Percentiles rank a stretch among this genome's conserved stretches.
These are phyloP conservation scores for Acanthornis magna DNA, from an alignment of 2,797 vertebrate genomes.

Conservation along the genomic window DNA sequence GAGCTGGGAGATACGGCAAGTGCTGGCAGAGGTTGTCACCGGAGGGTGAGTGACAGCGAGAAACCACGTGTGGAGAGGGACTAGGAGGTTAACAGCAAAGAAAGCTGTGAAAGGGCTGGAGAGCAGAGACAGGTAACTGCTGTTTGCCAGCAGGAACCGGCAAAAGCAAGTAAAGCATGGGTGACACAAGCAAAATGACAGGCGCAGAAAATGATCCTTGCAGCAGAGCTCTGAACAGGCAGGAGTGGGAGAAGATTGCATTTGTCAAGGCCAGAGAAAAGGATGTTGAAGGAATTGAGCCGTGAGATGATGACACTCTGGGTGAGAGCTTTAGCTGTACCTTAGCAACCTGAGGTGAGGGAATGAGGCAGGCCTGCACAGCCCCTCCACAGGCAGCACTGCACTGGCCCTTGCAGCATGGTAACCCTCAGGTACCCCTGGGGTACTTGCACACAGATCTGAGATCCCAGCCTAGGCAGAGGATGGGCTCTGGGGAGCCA, in stretches of 20 bases:
- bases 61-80: neutral
- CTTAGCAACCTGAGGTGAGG: neutral
- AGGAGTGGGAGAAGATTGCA: slow-evolving; percentile 58
- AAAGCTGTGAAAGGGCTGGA: slow-evolving; percentile 25
- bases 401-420: neutral
- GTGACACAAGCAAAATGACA: slow-evolving; percentile 44
- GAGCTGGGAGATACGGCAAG: neutral
- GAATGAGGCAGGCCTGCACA: neutral
- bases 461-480: neutral
- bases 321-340: slow-evolving; percentile 1
- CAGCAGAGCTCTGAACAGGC: slow-evolving; percentile 41
- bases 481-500: accelerated
- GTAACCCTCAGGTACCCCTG: neutral
- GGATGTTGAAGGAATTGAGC: slow-evolving; percentile 58
- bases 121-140: slow-evolving; percentile 55
- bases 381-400: neutral
- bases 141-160: slow-evolving; percentile 59
- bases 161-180: slow-evolving; percentile 43
- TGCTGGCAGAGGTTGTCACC: neutral
- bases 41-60: neutral
- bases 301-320: slow-evolving; percentile 28
- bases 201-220: slow-evolving; percentile 45
- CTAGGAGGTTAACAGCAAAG: slow-evolving; percentile 30
- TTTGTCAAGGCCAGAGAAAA: slow-evolving; percentile 59
- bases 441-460: accelerated